These are phyloP conservation scores for Eumerus sabulonum DNA, from an alignment of 2,888 invertebrate genomes.

Conservation along the genomic window DNA sequence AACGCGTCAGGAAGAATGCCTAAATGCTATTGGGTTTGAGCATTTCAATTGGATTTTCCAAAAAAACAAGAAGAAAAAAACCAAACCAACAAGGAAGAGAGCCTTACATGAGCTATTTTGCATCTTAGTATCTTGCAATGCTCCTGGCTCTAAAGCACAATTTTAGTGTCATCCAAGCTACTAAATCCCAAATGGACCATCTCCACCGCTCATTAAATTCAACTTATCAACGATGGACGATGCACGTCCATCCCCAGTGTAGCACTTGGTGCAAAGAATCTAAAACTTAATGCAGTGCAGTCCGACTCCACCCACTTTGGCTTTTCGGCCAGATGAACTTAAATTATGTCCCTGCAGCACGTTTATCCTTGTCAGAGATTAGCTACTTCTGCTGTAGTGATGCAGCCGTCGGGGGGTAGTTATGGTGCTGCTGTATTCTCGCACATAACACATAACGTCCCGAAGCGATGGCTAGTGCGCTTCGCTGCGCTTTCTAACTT, in stretches of 20 bases:
- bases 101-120: no score
- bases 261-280: constrained; percentile 43
- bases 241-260: constrained; percentile 41
- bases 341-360: constrained; percentile 56
- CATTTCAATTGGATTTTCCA: constrained; percentile 54
- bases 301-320: constrained; percentile 48
- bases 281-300: no score
- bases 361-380: constrained; percentile 60
- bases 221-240: constrained; percentile 34
- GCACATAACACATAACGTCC: no score
- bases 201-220: constrained; percentile 37
- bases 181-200: constrained; percentile 19
- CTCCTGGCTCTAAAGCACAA: background rate
- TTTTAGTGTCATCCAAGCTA: constrained; percentile 5
- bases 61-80: background rate
- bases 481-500: constrained; percentile 17
- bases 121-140: no score
- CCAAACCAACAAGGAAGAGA: background rate
- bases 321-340: constrained; percentile 53
- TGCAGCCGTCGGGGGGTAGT: no score
- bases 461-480: no score
- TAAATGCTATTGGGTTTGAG: no score
- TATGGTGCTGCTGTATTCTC: no score
- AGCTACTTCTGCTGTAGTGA: constrained; percentile 34
- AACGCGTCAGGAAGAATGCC: no score